Percentiles rank a stretch among this genome's conserved stretches.
phyloP scores from a whole-genome alignment of 1,140 invertebrate genomes.

The Macrocentrus cingulum region DNA sequence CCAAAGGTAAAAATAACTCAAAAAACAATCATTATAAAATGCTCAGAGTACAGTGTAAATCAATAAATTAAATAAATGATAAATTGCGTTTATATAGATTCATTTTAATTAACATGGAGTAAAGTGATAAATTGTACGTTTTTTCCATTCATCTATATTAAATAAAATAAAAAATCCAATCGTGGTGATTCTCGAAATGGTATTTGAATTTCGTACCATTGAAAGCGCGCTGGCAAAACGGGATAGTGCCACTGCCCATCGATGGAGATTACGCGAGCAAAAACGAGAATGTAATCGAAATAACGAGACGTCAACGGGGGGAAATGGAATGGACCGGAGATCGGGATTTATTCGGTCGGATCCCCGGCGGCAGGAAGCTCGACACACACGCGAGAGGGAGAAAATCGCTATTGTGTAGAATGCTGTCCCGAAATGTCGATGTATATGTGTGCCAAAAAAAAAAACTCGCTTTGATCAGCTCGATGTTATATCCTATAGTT shows the following conservation, averaged over 20 bases:
- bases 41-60: no score
- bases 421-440: not conserved
- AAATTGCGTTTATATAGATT: no score
- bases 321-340: constrained; percentile 39
- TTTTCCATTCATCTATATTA: no score
- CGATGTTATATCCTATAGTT: not conserved
- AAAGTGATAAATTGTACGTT: no score
- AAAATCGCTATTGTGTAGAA: constrained; percentile 34
- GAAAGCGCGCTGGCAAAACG: not conserved
- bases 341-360: constrained; percentile 37
- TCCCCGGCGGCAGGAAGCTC: constrained; percentile 22
- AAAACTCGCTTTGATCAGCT: not conserved
- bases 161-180: no score
- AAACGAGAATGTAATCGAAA: constrained; percentile 45
- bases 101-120: no score
- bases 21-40: no score
- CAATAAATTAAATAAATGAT: no score
- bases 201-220: constrained; percentile 1
- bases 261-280: constrained; percentile 43
- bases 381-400: constrained; percentile 31
- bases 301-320: constrained; percentile 43
- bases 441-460: not conserved
- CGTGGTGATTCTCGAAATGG: no score
- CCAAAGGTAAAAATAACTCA: no score
- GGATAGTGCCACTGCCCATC: constrained; percentile 24